Conservation (phyloP, 2,888 invertebrate genomes). For the Acanthosepion lycidas region DNA sequence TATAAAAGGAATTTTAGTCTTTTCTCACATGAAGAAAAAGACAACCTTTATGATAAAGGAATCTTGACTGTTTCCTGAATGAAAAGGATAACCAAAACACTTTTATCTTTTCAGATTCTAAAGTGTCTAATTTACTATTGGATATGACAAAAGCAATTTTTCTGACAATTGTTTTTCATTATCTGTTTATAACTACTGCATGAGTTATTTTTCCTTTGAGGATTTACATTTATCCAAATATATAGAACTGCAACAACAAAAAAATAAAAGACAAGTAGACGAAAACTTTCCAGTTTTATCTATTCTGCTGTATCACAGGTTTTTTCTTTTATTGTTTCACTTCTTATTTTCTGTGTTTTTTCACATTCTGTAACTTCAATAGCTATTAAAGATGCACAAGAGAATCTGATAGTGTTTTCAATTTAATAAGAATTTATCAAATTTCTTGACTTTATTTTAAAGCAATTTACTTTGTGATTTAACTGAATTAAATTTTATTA, state of each 20-base stretch:
- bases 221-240: background rate
- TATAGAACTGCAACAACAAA: background rate
- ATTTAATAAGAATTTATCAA: background rate
- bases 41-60: background rate
- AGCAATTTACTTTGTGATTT: background rate
- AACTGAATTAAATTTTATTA: background rate
- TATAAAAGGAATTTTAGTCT: background rate
- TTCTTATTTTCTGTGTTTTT: background rate
- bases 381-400: constrained; percentile 15
- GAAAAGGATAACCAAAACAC: background rate
- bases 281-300: background rate
- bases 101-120: background rate
- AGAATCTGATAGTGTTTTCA: background rate
- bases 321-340: no score
- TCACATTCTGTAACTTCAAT: background rate
- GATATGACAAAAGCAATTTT: background rate
- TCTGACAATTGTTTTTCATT: background rate
- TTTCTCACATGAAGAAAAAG: background rate
- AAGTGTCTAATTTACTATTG: background rate
- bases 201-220: background rate
- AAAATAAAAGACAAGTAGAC: background rate
- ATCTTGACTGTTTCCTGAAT: background rate
- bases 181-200: background rate
- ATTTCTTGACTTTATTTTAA: constrained; percentile 1
- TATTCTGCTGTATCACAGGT: background rate